A percentile compares a stretch with the other conserved stretches of the same genome.
Conservation (phyloP, 2,888 invertebrate genomes). For the Osedax frankpressi region DNA sequence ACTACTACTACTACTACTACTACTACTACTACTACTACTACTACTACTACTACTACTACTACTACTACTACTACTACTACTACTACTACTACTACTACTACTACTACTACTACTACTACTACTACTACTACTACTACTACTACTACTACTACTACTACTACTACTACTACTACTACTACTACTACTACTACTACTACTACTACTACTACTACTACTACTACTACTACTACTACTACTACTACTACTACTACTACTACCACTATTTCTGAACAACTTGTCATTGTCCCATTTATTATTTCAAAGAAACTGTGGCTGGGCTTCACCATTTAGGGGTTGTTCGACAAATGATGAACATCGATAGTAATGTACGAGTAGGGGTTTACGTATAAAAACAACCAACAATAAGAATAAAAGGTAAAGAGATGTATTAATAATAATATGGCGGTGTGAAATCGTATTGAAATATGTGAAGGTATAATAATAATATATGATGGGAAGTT, state of each 20-base stretch:
- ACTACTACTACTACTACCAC: not conserved
- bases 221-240: not conserved
- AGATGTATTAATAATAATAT: no score
- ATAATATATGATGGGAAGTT: no score
- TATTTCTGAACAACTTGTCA: no score
- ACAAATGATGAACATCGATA: no score
- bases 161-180: not conserved
- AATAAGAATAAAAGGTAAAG: no score
- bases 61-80: not conserved
- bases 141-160: not conserved
- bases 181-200: not conserved
- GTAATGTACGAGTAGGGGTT: no score
- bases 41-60: not conserved
- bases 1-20: not conserved
- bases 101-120: not conserved
- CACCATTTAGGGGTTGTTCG: no score
- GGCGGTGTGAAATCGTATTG: no score
- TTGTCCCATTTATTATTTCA: no score
- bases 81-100: not conserved
- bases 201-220: not conserved
- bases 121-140: not conserved
- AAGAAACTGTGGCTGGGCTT: no score
- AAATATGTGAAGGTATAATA: no score
- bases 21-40: not conserved
- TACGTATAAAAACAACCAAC: no score